Evolutionary conservation across 2,888 invertebrate species (phyloP).

Genomic region (Fabriciana adippe): DNA sequence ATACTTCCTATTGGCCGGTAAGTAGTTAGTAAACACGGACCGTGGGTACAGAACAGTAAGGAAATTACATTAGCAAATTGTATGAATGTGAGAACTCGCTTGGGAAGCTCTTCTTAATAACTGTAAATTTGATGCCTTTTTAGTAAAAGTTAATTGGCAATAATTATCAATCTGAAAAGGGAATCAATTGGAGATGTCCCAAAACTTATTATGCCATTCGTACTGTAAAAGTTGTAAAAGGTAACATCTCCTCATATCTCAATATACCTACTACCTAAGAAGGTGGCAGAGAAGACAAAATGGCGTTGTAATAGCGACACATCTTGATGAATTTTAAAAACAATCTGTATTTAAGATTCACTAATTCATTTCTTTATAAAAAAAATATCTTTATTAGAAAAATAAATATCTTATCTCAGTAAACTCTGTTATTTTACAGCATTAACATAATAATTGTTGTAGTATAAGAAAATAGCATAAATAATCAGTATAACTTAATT

Average conservation of each 20-base stretch:
- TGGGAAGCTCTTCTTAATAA: slow-evolving; percentile 46
- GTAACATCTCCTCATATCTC: not conserved
- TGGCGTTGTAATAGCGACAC: not conserved
- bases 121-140: slow-evolving; percentile 27
- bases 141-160: slow-evolving; percentile 23
- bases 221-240: not conserved
- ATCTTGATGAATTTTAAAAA: not conserved
- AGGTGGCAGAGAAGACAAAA: not conserved
- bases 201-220: slow-evolving; percentile 11
- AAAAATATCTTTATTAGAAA: no score
- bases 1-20: slow-evolving; percentile 52
- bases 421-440: no score
- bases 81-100: slow-evolving; percentile 54
- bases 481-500: no score
- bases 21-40: slow-evolving; percentile 39
- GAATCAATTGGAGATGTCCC: slow-evolving; percentile 11
- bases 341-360: no score
- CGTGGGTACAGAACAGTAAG: slow-evolving; percentile 48
- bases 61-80: slow-evolving; percentile 64
- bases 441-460: no score
- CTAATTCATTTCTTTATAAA: no score
- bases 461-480: no score
- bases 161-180: slow-evolving; percentile 10
- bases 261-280: not conserved
- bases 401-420: no score